Conservation (phyloP, 2,888 invertebrate species). For the Epistrophe grossulariae region DNA sequence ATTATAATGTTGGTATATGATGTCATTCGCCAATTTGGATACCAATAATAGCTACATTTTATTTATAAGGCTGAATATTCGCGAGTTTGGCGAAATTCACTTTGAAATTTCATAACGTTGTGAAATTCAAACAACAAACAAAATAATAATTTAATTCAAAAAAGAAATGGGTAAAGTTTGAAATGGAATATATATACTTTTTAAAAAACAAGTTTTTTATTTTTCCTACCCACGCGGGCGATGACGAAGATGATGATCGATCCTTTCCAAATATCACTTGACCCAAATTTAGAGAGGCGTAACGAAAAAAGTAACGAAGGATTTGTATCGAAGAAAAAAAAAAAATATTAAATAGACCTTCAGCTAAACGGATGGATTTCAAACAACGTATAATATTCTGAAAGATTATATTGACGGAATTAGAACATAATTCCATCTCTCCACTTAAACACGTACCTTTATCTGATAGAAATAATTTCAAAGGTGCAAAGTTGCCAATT, state of each 20-base stretch:
- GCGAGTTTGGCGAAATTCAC: neutral
- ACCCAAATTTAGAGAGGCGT: conserved; percentile 45
- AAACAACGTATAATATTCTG: neutral
- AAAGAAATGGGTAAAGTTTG: conserved; percentile 34
- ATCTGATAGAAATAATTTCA: conserved; percentile 38
- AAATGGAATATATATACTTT: neutral
- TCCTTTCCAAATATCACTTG: conserved; percentile 44
- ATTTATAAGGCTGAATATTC: neutral
- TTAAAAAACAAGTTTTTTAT: conserved; percentile 19
- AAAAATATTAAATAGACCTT: conserved; percentile 36
- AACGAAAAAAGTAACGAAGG: conserved; percentile 34
- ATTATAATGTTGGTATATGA: neutral
- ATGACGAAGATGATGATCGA: neutral
- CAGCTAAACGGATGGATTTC: conserved; percentile 36
- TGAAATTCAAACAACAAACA: conserved; percentile 1
- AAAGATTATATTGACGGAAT: conserved; percentile 34
- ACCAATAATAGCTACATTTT: conserved; percentile 16
- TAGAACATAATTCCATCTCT: conserved; percentile 38
- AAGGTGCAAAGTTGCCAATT: conserved; percentile 50
- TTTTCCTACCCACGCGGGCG: neutral
- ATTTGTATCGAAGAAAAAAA: conserved; percentile 39
- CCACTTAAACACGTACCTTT: conserved; percentile 58
- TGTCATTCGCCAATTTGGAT: conserved; percentile 16
- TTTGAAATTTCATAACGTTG: neutral
- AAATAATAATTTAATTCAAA: neutral